Evolutionary conservation across 2,113 vertebrate species (phyloP), one percentile per base, ranked within the genome.

Genomic region (Gymnocephalus cernua): DNA sequence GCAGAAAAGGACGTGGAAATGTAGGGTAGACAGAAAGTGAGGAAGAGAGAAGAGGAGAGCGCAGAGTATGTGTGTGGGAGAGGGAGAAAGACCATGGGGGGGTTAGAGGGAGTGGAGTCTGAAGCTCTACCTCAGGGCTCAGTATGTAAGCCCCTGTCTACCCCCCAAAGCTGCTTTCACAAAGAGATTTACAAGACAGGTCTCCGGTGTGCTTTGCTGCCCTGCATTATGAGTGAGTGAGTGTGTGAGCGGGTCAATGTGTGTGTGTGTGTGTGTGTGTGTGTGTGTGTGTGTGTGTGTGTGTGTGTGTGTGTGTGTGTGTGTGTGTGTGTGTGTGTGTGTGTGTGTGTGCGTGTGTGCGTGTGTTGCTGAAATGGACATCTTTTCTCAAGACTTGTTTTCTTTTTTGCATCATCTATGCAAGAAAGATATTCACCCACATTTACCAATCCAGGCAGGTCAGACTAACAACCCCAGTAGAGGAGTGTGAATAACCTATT

Each of bases 171-270:
- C 94, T 94, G 92, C 94, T 93, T 94, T 94, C 92, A 95, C 93
- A 95, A 95, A 95, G 91, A 95, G 93, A 95, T 95, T 95, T 94
- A 95, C 94, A 95, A 94, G 93, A 94, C 94, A 94, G 93, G 90
- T 94, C 93, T 95, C 92, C 84, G 89, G 92, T 93, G 93, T 87
- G 89, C 90, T 91, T 79, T 77, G 77, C 92, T 86, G 85, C 93
- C 92, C 77, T 93, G 93, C 90, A 93, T 95, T 90, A 92, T 89
- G 89, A 92, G 91, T 74, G 87, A 86, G 74, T 41, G 79, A 61
- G 85, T 74, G 86, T 66, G 76, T 63, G 45, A 45, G 47, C 18
- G 72, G 54, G 29, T 56, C 41, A 23, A 6, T 67, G 75, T 50
- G 76, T 73, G 73, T 83, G 69, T 80, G 66, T 51, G 80, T 80